These are phyloP conservation scores for Saiga tatarica DNA, from an alignment of 2,113 vertebrate species.

Conservation along the genomic window DNA sequence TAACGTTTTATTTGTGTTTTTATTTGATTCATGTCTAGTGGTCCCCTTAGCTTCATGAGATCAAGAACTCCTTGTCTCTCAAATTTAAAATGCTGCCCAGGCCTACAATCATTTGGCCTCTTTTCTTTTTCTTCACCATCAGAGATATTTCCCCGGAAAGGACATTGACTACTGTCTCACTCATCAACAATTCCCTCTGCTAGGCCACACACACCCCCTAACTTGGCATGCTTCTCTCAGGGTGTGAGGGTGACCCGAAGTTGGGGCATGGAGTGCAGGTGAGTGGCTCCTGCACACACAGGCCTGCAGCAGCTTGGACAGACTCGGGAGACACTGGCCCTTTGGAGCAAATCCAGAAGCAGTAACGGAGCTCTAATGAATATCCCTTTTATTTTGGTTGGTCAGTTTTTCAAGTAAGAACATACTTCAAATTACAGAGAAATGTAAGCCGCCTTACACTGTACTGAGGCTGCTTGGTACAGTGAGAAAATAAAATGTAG, in stretches of 20 bases:
- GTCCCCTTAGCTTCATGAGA: background rate
- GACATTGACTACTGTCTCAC: background rate
- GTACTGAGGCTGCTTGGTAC: too few relatives aligned
- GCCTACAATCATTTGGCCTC: background rate
- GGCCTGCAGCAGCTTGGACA: fast-evolving
- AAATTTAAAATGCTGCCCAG: background rate
- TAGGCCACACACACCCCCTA: background rate
- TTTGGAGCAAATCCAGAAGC: background rate
- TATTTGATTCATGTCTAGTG: background rate
- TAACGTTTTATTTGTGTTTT: background rate
- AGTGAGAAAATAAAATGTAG: background rate
- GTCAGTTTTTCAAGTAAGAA: background rate
- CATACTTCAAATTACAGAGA: background rate
- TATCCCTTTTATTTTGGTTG: background rate
- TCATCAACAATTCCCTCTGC: background rate
- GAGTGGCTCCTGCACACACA: background rate
- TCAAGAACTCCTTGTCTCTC: background rate
- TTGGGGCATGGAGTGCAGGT: background rate
- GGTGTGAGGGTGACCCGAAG: background rate
- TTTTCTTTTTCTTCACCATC: constrained; percentile 29
- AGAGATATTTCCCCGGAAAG: background rate
- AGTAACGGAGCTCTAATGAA: background rate
- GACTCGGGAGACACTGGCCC: background rate
- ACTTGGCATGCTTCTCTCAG: background rate
- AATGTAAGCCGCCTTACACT: background rate